Percentiles rank a stretch among this genome's conserved stretches.
Conservation (phyloP, 2,888 invertebrate genomes). For the Idaea straminata region DNA sequence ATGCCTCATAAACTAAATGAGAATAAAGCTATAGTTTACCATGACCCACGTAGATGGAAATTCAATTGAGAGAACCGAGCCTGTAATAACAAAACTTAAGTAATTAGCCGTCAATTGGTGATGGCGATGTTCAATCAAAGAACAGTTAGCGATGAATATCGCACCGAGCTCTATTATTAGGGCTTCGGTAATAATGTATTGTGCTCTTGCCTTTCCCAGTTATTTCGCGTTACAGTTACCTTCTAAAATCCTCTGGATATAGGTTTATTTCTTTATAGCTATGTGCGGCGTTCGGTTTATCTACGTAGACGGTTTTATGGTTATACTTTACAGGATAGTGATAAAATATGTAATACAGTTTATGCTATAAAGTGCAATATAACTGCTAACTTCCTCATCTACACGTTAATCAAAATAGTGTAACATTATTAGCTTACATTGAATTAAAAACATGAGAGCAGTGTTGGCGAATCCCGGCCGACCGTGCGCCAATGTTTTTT, state of each 20-base stretch:
- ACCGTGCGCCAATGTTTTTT: too few species aligned
- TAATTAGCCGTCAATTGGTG: conserved; percentile 52
- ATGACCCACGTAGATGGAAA: conserved; percentile 34
- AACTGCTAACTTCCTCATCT: too few species aligned
- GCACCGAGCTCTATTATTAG: conserved; percentile 61
- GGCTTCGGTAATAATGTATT: conserved; percentile 48
- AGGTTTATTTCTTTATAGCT: background rate
- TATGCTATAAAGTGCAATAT: background rate
- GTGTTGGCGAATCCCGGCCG: too few species aligned
- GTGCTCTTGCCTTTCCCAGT: conserved; percentile 41
- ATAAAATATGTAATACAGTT: background rate
- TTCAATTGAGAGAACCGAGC: conserved; percentile 41
- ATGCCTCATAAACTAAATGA: conserved; percentile 5
- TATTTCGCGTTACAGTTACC: conserved; percentile 60
- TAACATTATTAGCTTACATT: conserved; percentile 8
- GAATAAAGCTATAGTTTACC: conserved; percentile 23
- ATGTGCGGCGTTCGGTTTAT: background rate
- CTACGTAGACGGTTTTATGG: background rate
- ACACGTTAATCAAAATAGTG: background rate
- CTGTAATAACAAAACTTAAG: conserved; percentile 44
- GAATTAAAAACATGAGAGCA: conserved; percentile 19
- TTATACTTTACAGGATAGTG: background rate
- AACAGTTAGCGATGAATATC: conserved; percentile 71
- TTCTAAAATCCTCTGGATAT: conserved; percentile 33
- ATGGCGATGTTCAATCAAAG: conserved; percentile 58